Conservation (phyloP, 2,888 invertebrate genomes). For the Tholera decimalis region DNA sequence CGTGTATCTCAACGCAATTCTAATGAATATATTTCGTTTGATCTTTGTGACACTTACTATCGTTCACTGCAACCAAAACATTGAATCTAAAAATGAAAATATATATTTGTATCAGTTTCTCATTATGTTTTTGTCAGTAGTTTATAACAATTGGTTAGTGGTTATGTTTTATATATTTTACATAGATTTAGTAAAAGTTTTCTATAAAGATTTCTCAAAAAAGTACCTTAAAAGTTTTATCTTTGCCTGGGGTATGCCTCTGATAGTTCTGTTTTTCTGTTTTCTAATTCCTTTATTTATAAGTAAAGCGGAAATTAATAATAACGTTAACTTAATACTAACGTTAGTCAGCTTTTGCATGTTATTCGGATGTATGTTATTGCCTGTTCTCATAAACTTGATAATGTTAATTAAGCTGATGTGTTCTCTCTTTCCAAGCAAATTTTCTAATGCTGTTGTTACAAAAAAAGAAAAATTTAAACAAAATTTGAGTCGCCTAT, state of each 20-base stretch:
- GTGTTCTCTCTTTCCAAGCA: conserved; percentile 16
- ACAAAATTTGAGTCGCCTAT: conserved; percentile 35
- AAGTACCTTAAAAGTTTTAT: conserved; percentile 43
- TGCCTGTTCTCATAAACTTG: conserved; percentile 20
- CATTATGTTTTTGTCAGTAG: conserved; percentile 25
- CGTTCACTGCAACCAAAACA: conserved; percentile 1
- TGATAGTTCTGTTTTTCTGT: not conserved
- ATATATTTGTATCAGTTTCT: conserved; percentile 7
- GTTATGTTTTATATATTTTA: conserved; percentile 44
- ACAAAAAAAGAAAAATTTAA: conserved; percentile 14
- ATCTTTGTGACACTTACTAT: conserved; percentile 3
- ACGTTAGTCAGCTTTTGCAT: not conserved
- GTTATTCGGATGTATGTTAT: not conserved
- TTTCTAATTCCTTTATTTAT: not conserved
- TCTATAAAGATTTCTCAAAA: conserved; percentile 6
- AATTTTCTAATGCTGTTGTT: not conserved
- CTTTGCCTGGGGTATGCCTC: conserved; percentile 40
- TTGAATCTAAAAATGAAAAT: not conserved
- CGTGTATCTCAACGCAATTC: conserved; percentile 36
- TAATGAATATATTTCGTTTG: conserved; percentile 35
- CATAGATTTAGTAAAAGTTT: conserved; percentile 43
- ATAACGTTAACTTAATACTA: not conserved
- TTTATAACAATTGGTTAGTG: conserved; percentile 40
- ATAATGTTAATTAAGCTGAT: conserved; percentile 26
- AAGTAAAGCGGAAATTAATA: not conserved